Evolutionary conservation across 2,797 vertebrate species (phyloP).

Genomic region (Sebastes hubbsi): DNA sequence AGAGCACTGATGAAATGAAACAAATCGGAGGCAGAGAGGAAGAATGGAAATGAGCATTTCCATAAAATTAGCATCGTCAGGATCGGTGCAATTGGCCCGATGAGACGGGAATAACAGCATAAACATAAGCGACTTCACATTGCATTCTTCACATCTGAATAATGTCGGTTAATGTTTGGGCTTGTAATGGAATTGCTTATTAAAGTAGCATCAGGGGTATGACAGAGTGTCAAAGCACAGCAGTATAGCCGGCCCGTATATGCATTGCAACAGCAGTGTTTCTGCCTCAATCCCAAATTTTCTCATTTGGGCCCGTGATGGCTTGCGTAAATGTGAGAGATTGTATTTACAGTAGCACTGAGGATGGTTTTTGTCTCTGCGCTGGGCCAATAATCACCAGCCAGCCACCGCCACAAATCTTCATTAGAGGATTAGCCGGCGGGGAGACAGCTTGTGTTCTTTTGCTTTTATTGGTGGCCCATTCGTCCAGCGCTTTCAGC

Average conservation of each 20-base stretch:
- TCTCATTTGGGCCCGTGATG: conserved; percentile 55
- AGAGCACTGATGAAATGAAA: conserved; percentile 58
- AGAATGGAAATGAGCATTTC: conserved; percentile 63
- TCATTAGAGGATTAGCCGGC: conserved; percentile 82
- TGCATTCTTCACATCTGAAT: conserved; percentile 55
- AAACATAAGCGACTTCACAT: conserved; percentile 36
- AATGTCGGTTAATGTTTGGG: conserved; percentile 50
- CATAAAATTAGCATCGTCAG: conserved; percentile 73
- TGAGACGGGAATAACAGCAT: conserved; percentile 52
- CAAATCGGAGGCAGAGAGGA: conserved; percentile 48
- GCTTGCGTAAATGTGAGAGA: conserved; percentile 67
- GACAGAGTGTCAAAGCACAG: conserved; percentile 15
- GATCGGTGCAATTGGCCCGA: conserved; percentile 48
- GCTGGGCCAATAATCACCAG: conserved; percentile 78
- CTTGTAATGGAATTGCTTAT: conserved; percentile 41
- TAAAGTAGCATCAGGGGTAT: conserved; percentile 41
- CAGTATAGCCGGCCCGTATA: neutral
- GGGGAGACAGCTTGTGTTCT: conserved; percentile 76
- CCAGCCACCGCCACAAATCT: conserved; percentile 80
- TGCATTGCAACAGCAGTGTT: neutral
- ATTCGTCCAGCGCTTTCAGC: conserved; percentile 35
- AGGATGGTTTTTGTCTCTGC: conserved; percentile 68
- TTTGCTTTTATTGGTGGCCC: conserved; percentile 62
- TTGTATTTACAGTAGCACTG: conserved; percentile 68
- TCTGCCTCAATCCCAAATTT: conserved; percentile 26